Base-by-base conservation (phyloP, 1,140 invertebrate species). In the Lerema accius region DNA sequence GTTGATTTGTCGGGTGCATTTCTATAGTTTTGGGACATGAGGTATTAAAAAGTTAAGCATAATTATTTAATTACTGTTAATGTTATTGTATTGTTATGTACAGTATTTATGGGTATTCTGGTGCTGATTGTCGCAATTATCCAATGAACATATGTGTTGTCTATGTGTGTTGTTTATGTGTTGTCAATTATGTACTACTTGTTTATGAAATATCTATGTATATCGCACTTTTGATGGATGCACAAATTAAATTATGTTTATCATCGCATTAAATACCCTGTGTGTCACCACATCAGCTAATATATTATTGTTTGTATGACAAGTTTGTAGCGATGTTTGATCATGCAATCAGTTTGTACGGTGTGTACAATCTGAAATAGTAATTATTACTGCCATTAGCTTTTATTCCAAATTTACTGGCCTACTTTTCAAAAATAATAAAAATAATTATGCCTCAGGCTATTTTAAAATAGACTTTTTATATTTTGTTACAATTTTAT, bases 1-100 rank as follows among this genome's bases (percentile, higher is more conserved):
- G 19, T 23, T 2, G 2, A 23, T 23, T 23, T 32, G 19, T 23
- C 19, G 19, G 4, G 28, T 42, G n/a, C 11, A 11, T 0, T 39
- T 39, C 0, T n/a, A 39, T 39, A 13, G 10, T 39, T 13, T 39
- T 39, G n/a, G 26, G 32, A 48, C 35, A 53, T 55, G 43, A 51
- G 28, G 49, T 19, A 42, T n/a, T 39, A 11, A 11, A 39, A 15
- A 42, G 39, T 4, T 55, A 40, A 16, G 37, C 37, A 23, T 26
- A 40, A 40, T 40, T 10, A 35, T 40, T 19, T 11, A 16, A 39
- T 7, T 53, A 3, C 10, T n/a, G 28, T 6, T 39, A 39, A 23
- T 16, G n/a, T 17, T 23, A 42, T 26, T 55, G 17, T 10, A 16
- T 13, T 37, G 37, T 23, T 55, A 28, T 19, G 40, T 6, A 19